Conservation (phyloP, 2,888 invertebrate genomes). For the Crepidodera aurea region DNA sequence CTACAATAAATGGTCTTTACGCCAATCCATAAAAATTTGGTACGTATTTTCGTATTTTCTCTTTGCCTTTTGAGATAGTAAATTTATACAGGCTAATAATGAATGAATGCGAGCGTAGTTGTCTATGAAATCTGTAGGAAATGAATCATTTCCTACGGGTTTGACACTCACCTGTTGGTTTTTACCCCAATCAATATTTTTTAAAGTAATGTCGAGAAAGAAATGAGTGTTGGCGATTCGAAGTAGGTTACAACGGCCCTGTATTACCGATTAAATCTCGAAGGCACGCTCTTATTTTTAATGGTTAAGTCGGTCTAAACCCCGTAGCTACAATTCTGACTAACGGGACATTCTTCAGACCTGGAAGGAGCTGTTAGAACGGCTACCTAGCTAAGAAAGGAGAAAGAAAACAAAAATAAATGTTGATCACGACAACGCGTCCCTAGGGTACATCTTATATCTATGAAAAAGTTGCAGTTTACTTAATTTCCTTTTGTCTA, state of each 20-base stretch:
- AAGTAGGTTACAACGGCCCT: constrained; percentile 1
- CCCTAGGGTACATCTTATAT: constrained; percentile 21
- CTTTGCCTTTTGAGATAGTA: too few species aligned
- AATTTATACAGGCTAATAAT: too few species aligned
- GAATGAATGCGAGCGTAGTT: too few species aligned
- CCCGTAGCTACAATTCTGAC: constrained; percentile 31
- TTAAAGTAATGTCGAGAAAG: too few species aligned
- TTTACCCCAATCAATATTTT: too few species aligned
- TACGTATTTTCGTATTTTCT: too few species aligned
- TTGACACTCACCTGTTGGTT: too few species aligned
- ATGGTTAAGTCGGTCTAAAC: constrained; percentile 23
- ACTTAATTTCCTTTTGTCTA: constrained; percentile 28
- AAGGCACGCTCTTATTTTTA: constrained; percentile 36
- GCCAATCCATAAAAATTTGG: too few species aligned
- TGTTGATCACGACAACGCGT: constrained; percentile 23
- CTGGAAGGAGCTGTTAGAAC: constrained; percentile 27
- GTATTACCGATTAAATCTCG: constrained; percentile 29
- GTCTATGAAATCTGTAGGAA: too few species aligned
- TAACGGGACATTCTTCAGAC: constrained; percentile 33
- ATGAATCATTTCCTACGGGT: too few species aligned
- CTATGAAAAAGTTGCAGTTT: constrained; percentile 16
- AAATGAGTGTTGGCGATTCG: too few species aligned
- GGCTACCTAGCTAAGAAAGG: constrained; percentile 23
- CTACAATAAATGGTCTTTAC: too few species aligned
- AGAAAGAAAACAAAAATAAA: constrained; percentile 18